Evolutionary conservation across 2,888 invertebrate species (phyloP).

Genomic region (Pharmacophagus antenor): DNA sequence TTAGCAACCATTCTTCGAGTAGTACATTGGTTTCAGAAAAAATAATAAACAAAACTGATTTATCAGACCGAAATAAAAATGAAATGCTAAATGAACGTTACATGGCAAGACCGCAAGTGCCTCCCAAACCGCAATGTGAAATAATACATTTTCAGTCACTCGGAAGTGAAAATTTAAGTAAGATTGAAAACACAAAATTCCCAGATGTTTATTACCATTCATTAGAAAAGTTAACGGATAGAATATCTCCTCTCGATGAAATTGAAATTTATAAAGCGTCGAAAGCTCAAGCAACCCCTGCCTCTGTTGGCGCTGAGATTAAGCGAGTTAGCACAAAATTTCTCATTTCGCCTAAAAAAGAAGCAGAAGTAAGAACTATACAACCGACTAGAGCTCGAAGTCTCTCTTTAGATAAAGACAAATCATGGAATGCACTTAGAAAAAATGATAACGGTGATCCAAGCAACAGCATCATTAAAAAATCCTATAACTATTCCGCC

Average conservation of each 20-base stretch:
- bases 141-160: slow-evolving; percentile 37
- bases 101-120: slow-evolving; percentile 49
- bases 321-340: slow-evolving; percentile 72
- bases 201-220: slow-evolving; percentile 74
- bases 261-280: slow-evolving; percentile 61
- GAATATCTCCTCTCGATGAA: slow-evolving; percentile 57
- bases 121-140: slow-evolving; percentile 52
- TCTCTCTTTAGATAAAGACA: slow-evolving; percentile 59
- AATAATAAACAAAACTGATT: slow-evolving; percentile 40
- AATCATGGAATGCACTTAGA: slow-evolving; percentile 32
- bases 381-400: slow-evolving; percentile 70
- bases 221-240: slow-evolving; percentile 60
- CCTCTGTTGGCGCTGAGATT: slow-evolving; percentile 73
- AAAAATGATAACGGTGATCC: slow-evolving; percentile 18
- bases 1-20: slow-evolving; percentile 63
- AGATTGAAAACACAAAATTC: slow-evolving; percentile 42
- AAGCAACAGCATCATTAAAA: slow-evolving; percentile 34
- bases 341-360: slow-evolving; percentile 73
- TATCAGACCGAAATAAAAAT: slow-evolving; percentile 34
- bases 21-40: slow-evolving; percentile 69
- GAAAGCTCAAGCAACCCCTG: slow-evolving; percentile 53
- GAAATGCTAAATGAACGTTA: slow-evolving; percentile 42
- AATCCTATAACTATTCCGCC: slow-evolving; percentile 72
- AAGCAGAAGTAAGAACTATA: slow-evolving; percentile 70
- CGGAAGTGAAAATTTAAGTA: slow-evolving; percentile 32